Base-by-base conservation (phyloP, 2,888 invertebrate genomes). In the Muscina levida region DNA sequence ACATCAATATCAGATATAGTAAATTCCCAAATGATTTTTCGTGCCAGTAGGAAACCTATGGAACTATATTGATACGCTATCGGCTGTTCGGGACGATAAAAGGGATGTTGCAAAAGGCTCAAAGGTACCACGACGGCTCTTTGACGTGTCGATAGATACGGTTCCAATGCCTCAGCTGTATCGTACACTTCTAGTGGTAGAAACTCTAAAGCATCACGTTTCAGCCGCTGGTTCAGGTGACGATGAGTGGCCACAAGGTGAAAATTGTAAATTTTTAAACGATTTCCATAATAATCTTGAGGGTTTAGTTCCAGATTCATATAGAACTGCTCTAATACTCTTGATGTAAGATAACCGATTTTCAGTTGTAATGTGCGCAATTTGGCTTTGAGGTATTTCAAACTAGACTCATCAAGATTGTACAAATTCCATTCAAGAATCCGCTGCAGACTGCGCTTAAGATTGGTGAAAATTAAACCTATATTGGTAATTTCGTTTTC, bases 251-350 rank as follows among this genome's bases (percentile, higher is more conserved):
- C 62, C 19, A 22, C 11, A 10, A 62, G 42, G 13, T 62, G 11
- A 22, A 13, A 62, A n/a, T 42, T 62, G 39, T 62, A 62, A 22
- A 62, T 62, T 22, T 42, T 62, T 37, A 62, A 42, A 42, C 62
- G 62, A 62, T 62, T 62, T 13, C 62, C 62, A 42, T 62, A 62
- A 15, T 22, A 62, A 19, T 62, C 62, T 1, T 17, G 2, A 22
- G 42, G 19, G 10, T 42, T 39, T 8, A 62, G 42, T 0, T 5
- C 42, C 22, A 62, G 39, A 22, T 42, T 42, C 8, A 13, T 2
- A 5, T 62, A 62, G 13, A 62, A 42, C n/a, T 62, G 22, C 1
- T 62, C 42, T 13, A 62, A 11, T 11, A 22, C 19, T 8, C 22
- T 37, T 11, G 42, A 11, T 0, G 62, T 10, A 1, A 62, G 22